These are phyloP conservation scores for Morone chrysops DNA, from an alignment of 2,113 vertebrate species.

Conservation along the genomic window DNA sequence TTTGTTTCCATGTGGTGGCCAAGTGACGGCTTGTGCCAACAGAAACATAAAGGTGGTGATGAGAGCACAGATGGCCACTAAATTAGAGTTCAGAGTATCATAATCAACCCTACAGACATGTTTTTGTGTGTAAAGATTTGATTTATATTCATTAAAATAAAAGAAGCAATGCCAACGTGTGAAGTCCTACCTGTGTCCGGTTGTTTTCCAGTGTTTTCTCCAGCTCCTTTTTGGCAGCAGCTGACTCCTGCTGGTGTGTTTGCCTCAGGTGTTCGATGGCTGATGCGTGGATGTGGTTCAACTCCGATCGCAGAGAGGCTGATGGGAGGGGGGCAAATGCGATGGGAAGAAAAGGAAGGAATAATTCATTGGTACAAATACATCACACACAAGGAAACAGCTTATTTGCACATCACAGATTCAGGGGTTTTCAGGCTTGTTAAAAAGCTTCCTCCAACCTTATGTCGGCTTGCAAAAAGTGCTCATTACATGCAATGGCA, in stretches of 20 bases:
- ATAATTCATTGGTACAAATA: too few species aligned
- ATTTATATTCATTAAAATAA: background rate
- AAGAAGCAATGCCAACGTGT: too few species aligned
- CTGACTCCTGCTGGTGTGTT: constrained; percentile 93
- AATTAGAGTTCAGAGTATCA: background rate
- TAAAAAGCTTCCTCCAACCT: background rate
- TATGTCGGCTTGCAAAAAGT: constrained; percentile 5
- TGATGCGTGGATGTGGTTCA: constrained; percentile 96
- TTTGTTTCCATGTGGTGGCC: background rate
- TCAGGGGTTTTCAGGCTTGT: background rate
- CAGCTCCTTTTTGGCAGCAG: constrained; percentile 89
- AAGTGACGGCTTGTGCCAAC: background rate
- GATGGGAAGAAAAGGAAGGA: too few species aligned
- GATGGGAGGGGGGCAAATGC: constrained; percentile 12
- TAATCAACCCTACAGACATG: background rate
- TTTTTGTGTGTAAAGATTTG: background rate
- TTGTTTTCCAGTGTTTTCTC: constrained; percentile 91
- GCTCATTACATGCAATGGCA: constrained; percentile 30
- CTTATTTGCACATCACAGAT: background rate
- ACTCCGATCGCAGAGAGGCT: constrained; percentile 96
- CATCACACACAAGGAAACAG: background rate
- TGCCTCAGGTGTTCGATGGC: constrained; percentile 94
- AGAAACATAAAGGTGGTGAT: background rate
- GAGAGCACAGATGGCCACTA: background rate
- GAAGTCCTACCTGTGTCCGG: constrained; percentile 87